Evolutionary conservation across 2,797 vertebrate genomes (phyloP), one percentile per base, ranked within the genome.

Genomic region (Danio jaintianensis): DNA sequence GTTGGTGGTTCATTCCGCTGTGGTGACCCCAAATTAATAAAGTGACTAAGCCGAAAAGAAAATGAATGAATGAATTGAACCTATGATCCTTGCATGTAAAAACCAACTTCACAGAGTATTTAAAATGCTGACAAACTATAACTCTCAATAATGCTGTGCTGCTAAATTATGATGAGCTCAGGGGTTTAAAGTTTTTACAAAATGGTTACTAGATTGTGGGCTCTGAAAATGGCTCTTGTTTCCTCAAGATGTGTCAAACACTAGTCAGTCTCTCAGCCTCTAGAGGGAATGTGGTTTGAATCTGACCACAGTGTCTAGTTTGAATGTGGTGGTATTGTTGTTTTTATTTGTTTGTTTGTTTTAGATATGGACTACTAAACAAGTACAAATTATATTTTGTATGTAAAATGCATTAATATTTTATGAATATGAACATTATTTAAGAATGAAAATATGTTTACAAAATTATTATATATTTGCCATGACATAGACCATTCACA

Each of bases 201-300:
- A 52, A 20, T 43, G 29, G 36, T 59, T 75, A 20, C 58, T 29
- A 50, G 36, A 29, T 55, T 45, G 77, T 70, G 45, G 56, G 7
- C 68, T 29, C 50, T n/a, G 47, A 71, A 79, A 72, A 79, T 63
- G 47, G 16, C 38, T 20, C 45, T 50, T 61, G 55, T 40, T 69
- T 64, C 64, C 63, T 48, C 53, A 59, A 68, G 43, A 63, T 73
- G 22, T 52, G 16, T 70, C 47, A 62, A 48, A 50, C 55, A 16
- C 22, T 38, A 45, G 12, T 42, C 55, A 42, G n/a, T 62, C 36
- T 71, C 77, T 71, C 53, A 45, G 7, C 40, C 66, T 79, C 56
- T 52, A 11, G 7, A 55, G 59, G 42, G 7, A 6, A 2, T 61
- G 50, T 73, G 78, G 61, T 58, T 74, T 61, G 18, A 55, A 55